Percentiles rank a stretch among this genome's conserved stretches.
phyloP scores from a whole-genome alignment of 2,797 vertebrate species.

The Allobates femoralis region DNA sequence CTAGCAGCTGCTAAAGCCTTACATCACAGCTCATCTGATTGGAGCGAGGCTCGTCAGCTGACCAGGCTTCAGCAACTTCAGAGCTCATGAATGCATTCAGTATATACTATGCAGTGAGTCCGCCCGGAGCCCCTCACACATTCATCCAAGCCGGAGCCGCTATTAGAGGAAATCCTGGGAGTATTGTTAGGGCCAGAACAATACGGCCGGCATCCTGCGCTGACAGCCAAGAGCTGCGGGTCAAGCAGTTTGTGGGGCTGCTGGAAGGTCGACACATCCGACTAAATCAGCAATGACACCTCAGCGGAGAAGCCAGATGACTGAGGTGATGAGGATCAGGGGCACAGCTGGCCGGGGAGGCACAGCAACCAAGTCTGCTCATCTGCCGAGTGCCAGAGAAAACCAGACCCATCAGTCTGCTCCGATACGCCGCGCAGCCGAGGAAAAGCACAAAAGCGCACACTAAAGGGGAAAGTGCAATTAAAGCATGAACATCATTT shows the following conservation, averaged over 20 bases:
- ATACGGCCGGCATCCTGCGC: conserved; percentile 75
- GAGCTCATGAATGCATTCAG: conserved; percentile 73
- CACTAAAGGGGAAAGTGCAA: too few species aligned
- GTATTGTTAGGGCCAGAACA: conserved; percentile 75
- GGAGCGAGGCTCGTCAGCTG: conserved; percentile 88
- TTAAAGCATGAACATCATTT: too few species aligned
- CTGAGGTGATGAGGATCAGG: conserved; percentile 54
- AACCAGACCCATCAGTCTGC: neutral
- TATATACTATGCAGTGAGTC: conserved; percentile 73
- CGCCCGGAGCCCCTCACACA: conserved; percentile 68
- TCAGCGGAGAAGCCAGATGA: conserved; percentile 66
- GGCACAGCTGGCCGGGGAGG: conserved; percentile 68
- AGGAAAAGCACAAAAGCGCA: too few species aligned
- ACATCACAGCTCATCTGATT: conserved; percentile 93
- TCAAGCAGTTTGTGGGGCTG: conserved; percentile 66
- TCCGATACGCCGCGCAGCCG: too few species aligned
- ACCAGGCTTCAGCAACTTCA: conserved; percentile 87
- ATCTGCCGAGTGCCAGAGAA: conserved; percentile 14
- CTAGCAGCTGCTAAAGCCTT: conserved; percentile 90
- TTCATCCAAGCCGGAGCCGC: conserved; percentile 71
- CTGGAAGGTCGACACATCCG: conserved; percentile 67
- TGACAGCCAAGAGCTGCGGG: conserved; percentile 65
- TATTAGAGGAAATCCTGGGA: conserved; percentile 79
- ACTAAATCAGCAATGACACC: conserved; percentile 70
- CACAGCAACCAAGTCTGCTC: neutral